Evolutionary conservation across 2,113 vertebrate species (phyloP).

Genomic region (Poecile atricapillus): DNA sequence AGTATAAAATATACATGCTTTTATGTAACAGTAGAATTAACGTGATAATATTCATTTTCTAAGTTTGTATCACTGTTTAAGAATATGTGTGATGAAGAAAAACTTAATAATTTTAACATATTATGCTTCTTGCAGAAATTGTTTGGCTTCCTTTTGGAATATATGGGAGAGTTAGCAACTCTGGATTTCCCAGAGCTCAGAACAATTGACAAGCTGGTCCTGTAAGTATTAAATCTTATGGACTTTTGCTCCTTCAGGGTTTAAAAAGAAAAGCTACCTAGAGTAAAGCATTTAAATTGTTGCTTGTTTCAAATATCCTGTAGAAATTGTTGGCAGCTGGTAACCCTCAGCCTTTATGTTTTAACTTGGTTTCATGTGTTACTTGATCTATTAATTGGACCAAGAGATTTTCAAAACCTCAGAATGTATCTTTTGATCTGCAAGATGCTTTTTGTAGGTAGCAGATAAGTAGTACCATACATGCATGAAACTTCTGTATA

Average conservation of each 20-base stretch:
- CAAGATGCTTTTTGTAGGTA: background rate
- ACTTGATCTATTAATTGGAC: background rate
- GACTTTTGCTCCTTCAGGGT: background rate
- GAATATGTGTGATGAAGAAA: background rate
- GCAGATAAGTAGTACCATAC: background rate
- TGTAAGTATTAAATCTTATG: conserved; percentile 76
- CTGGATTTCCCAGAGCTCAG: conserved; percentile 78
- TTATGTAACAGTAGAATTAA: background rate
- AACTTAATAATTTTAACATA: background rate
- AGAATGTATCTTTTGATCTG: background rate
- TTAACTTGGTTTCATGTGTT: background rate
- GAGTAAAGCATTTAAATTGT: background rate
- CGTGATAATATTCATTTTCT: background rate
- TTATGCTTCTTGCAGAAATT: conserved; percentile 78
- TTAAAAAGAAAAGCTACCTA: background rate
- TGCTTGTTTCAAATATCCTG: background rate
- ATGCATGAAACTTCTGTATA: background rate
- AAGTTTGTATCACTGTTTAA: background rate
- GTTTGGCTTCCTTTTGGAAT: conserved; percentile 89
- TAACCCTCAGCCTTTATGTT: background rate
- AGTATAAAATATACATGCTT: background rate
- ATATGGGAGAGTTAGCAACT: conserved; percentile 82
- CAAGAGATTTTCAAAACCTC: background rate
- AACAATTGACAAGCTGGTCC: conserved; percentile 79
- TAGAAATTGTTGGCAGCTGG: background rate